A percentile compares a stretch with the other conserved stretches of the same genome.
Evolutionary conservation across 2,113 vertebrate species (phyloP).

Genomic region (Xenopus tropicalis): UCB_Xtro_10.0 CM004443.2:166812501-166813000

Average conservation of each 20-base stretch:
- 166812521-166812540: too few relatives aligned
- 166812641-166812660: too few relatives aligned
- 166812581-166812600: too few relatives aligned
- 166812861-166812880: not conserved
- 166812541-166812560: too few relatives aligned
- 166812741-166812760: not conserved
- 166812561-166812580: too few relatives aligned
- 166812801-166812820: not conserved
- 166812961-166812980: not conserved
- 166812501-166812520: too few relatives aligned
- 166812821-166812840: not conserved
- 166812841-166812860: not conserved
- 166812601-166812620: too few relatives aligned
- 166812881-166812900: not conserved
- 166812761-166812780: not conserved
- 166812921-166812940: slow-evolving; percentile 8
- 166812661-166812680: too few relatives aligned
- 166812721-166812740: not conserved
- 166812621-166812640: too few relatives aligned
- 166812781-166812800: not conserved
- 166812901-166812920: slow-evolving; percentile 14
- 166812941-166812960: slow-evolving; percentile 2
- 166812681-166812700: too few relatives aligned
- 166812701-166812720: not conserved
- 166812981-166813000: not conserved